Evolutionary conservation across 2,113 vertebrate genomes (phyloP).

Genomic region (Corythornis vintsioides): DNA sequence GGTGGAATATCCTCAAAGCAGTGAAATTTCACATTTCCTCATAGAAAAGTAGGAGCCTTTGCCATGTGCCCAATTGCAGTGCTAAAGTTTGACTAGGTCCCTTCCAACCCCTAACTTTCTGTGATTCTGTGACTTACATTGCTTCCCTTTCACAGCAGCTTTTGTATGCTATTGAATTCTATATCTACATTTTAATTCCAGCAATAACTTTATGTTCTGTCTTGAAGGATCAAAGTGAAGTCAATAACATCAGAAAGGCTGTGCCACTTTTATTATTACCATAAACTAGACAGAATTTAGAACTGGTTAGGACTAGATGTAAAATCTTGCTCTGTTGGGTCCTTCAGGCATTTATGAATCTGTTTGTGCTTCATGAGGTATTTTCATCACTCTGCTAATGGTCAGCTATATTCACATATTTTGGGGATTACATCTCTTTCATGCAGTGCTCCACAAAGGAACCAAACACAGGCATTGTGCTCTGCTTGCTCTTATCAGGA

Average conservation of each 20-base stretch:
- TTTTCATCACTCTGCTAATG: not conserved
- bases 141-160: not conserved
- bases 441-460: not conserved
- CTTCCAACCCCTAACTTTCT: no score
- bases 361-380: not conserved
- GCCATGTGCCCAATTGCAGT: not conserved
- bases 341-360: not conserved
- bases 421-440: not conserved
- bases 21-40: not conserved
- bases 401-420: not conserved
- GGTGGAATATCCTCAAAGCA: not conserved
- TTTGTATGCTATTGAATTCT: not conserved
- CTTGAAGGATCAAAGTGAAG: not conserved
- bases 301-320: not conserved
- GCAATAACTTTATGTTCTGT: not conserved
- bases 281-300: not conserved
- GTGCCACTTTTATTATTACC: not conserved
- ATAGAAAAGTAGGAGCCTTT: not conserved
- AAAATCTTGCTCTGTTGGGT: not conserved
- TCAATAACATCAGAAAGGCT: not conserved
- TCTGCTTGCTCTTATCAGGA: not conserved
- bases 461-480: not conserved
- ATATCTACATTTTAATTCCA: not conserved
- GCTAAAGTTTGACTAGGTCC: not conserved
- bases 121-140: not conserved